These are phyloP conservation scores for Abrostola triplasia DNA, from an alignment of 2,888 invertebrate genomes.

Conservation along the genomic window DNA sequence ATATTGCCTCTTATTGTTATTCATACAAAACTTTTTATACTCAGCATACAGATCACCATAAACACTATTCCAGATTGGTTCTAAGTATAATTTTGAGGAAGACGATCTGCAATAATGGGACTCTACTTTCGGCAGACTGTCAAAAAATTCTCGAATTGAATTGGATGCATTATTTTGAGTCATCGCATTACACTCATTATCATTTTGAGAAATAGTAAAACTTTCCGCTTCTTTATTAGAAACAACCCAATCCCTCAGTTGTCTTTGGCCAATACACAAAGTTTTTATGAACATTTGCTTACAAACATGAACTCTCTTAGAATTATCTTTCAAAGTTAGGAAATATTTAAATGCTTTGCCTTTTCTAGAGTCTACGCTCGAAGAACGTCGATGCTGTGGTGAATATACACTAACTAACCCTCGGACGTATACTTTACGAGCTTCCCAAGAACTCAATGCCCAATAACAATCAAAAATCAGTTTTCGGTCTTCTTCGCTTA, in stretches of 20 bases:
- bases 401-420: no score
- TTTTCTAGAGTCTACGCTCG: background rate
- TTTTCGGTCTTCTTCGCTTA: no score
- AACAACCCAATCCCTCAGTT: conserved; percentile 16
- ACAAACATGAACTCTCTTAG: conserved; percentile 28
- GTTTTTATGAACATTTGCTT: conserved; percentile 33
- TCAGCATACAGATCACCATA: no score
- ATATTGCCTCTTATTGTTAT: conserved; percentile 24
- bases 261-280: conserved; percentile 34
- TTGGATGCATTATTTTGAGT: conserved; percentile 15
- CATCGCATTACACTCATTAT: conserved; percentile 8
- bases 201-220: conserved; percentile 27
- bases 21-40: no score
- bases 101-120: conserved; percentile 27
- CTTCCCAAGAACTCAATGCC: no score
- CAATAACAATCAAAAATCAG: no score
- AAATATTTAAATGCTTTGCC: conserved; percentile 1
- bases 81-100: background rate
- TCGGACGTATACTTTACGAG: no score
- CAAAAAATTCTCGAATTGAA: conserved; percentile 24
- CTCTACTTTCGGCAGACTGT: conserved; percentile 31
- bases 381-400: no score
- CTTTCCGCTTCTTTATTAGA: conserved; percentile 22
- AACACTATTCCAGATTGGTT: no score
- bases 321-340: conserved; percentile 21